phyloP scores from a whole-genome alignment of 2,888 invertebrate genomes.

The Escarpia spicata region DNA sequence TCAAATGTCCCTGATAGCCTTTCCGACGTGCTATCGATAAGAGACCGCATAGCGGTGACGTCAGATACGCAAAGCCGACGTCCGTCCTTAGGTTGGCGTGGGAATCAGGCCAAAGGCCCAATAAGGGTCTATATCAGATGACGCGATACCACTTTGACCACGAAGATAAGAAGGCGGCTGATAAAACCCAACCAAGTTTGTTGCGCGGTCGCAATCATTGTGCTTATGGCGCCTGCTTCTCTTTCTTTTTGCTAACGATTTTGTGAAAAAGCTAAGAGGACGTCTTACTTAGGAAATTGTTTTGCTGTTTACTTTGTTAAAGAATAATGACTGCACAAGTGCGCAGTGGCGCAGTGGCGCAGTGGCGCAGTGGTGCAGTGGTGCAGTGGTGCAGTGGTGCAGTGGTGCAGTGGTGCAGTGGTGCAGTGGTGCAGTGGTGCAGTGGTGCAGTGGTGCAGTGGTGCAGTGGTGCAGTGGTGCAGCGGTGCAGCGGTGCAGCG shows the following conservation, averaged over 20 bases:
- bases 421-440: too few species aligned
- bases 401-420: too few species aligned
- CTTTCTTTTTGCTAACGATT: background rate
- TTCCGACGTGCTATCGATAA: background rate
- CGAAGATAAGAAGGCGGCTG: background rate
- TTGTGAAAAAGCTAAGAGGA: background rate
- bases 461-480: too few species aligned
- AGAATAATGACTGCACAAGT: background rate
- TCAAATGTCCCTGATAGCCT: background rate
- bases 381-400: too few species aligned
- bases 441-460: too few species aligned
- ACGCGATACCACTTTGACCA: background rate
- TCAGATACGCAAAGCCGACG: background rate
- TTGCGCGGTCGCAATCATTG: conserved; percentile 5
- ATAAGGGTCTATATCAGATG: background rate
- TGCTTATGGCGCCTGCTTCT: background rate
- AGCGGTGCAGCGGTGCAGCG: too few species aligned
- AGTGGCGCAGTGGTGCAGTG: too few species aligned
- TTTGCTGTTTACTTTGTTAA: background rate
- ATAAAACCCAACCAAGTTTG: background rate
- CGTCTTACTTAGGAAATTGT: background rate
- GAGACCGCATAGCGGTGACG: background rate
- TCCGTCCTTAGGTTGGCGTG: background rate
- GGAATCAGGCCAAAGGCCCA: conserved; percentile 16
- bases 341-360: background rate